phyloP scores from a whole-genome alignment of 2,113 vertebrate genomes.

The Barbus barbus region DNA sequence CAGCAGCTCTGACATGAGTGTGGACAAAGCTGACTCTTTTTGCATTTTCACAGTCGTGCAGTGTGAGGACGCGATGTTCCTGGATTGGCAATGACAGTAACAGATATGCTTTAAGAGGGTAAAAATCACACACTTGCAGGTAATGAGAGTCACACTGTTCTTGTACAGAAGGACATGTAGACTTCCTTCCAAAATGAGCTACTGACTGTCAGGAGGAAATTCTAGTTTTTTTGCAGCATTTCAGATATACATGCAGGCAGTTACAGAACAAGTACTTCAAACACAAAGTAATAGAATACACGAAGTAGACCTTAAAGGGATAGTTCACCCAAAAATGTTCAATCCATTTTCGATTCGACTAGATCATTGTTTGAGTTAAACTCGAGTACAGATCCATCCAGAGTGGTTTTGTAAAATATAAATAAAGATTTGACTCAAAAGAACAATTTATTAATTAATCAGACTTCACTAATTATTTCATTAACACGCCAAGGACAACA shows the following conservation, averaged over 20 bases:
- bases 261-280: neutral
- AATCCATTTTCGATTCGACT: neutral
- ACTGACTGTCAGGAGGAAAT: neutral
- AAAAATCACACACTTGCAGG: conserved; percentile 58
- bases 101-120: neutral
- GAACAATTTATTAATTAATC: neutral
- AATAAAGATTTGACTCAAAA: neutral
- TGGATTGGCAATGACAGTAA: conserved; percentile 5
- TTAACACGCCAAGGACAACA: no score
- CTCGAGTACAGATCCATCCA: neutral
- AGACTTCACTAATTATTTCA: no score
- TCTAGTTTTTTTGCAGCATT: neutral
- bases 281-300: neutral
- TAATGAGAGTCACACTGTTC: conserved; percentile 33
- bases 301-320: neutral
- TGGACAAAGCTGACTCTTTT: neutral
- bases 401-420: neutral
- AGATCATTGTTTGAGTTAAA: neutral
- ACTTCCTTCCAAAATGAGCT: neutral
- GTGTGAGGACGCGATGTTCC: conserved; percentile 17
- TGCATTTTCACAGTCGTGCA: conserved; percentile 5
- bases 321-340: neutral
- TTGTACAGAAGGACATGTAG: neutral
- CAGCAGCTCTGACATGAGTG: neutral
- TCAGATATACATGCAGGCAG: neutral